A percentile compares a stretch with the other conserved stretches of the same genome.
phyloP scores from a whole-genome alignment of 2,888 invertebrate genomes.

The Drosophila barbarae region DNA sequence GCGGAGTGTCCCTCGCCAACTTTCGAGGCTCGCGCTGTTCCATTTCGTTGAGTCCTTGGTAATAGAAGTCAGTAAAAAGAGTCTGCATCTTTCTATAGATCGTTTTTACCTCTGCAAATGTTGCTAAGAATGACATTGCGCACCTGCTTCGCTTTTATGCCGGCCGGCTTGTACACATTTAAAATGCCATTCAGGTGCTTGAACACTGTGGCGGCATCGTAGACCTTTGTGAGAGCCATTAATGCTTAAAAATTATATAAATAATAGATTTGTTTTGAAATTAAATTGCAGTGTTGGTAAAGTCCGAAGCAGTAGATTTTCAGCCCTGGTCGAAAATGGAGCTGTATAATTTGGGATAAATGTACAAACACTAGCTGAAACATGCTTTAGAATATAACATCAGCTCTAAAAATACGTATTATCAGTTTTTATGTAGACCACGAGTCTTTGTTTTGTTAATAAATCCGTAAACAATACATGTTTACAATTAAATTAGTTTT shows the following conservation, averaged over 20 bases:
- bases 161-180: slow-evolving; percentile 89
- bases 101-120: slow-evolving; percentile 84
- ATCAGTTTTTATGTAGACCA: neutral
- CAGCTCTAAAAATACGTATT: neutral
- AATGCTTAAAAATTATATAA: slow-evolving; percentile 30
- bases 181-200: slow-evolving; percentile 86
- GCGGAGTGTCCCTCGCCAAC: slow-evolving; percentile 80
- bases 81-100: neutral
- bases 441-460: no score
- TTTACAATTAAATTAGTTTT: no score
- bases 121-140: slow-evolving; percentile 83
- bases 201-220: slow-evolving; percentile 83
- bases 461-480: neutral
- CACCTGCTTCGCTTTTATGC: slow-evolving; percentile 81
- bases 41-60: slow-evolving; percentile 86
- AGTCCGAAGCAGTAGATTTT: no score
- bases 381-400: neutral
- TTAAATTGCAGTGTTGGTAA: slow-evolving; percentile 4
- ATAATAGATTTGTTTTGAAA: slow-evolving; percentile 6
- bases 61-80: neutral
- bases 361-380: neutral
- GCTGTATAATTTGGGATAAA: neutral
- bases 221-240: slow-evolving; percentile 75
- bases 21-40: slow-evolving; percentile 82
- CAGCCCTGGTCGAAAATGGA: neutral